A percentile compares a stretch with the other conserved stretches of the same genome.
Evolutionary conservation across 2,888 invertebrate species (phyloP).

Genomic region (Mesorhabditis belari): DNA sequence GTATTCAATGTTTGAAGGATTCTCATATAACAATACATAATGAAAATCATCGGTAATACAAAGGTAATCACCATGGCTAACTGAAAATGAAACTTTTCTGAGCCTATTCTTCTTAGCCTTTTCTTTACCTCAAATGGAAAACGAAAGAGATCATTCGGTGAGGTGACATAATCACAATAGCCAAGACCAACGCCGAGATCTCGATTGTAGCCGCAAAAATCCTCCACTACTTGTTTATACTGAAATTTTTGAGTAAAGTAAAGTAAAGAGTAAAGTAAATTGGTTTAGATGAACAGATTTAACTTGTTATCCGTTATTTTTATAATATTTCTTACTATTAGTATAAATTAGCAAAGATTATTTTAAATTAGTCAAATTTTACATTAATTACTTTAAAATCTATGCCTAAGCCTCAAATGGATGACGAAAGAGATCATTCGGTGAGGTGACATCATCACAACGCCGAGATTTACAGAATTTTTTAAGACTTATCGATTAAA

Average conservation of each 20-base stretch:
- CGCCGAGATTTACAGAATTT: no score
- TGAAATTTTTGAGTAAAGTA: no score
- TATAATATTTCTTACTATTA: no score
- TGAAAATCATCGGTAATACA: constrained; percentile 44
- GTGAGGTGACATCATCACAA: constrained; percentile 39
- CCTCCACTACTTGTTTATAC: constrained; percentile 43
- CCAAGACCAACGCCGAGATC: constrained; percentile 28
- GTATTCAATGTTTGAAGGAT: constrained; percentile 32
- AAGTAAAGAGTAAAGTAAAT: no score
- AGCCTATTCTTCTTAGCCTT: neutral
- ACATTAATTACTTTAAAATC: neutral
- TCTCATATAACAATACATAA: constrained; percentile 44
- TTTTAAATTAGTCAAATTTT: no score
- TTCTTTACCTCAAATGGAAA: constrained; percentile 29
- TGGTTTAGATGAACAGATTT: no score
- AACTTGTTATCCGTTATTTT: no score
- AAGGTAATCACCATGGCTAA: constrained; percentile 46
- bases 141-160: constrained; percentile 16
- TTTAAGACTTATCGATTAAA: no score
- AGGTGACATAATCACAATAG: constrained; percentile 39
- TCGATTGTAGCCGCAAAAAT: constrained; percentile 45
- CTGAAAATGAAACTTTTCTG: constrained; percentile 14
- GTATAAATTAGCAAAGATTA: no score
- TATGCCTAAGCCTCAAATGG: constrained; percentile 21
- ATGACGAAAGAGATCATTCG: constrained; percentile 18